Percentiles rank a stretch among this genome's conserved stretches.
Evolutionary conservation across 2,113 vertebrate species (phyloP).

Genomic region (Tilapia sparmanii): DNA sequence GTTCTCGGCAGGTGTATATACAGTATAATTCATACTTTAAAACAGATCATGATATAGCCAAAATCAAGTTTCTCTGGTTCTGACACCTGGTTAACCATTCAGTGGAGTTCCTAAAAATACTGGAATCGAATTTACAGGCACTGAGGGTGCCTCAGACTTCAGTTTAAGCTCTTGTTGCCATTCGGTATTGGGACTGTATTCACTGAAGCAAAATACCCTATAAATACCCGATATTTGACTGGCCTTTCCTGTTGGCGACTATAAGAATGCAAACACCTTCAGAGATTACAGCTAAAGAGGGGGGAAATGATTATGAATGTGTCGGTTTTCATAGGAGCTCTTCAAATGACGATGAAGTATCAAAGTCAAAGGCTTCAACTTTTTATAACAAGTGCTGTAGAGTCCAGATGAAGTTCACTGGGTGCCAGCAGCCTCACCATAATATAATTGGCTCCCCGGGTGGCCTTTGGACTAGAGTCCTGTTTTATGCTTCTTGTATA

Average conservation of each 20-base stretch:
- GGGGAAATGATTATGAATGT: not conserved
- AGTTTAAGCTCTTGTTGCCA: not conserved
- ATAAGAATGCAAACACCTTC: not conserved
- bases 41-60: not conserved
- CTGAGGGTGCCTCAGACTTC: not conserved
- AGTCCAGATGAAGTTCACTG: not conserved
- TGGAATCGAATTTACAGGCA: no score
- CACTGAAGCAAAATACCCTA: not conserved
- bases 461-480: not conserved
- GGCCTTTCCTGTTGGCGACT: not conserved
- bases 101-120: not conserved
- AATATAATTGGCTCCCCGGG: not conserved
- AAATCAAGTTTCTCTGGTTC: not conserved
- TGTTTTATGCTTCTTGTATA: not conserved
- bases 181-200: not conserved
- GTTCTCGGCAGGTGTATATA: no score
- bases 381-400: not conserved
- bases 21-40: no score
- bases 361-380: not conserved
- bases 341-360: not conserved
- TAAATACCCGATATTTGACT: no score
- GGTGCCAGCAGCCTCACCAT: not conserved
- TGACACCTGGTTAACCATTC: not conserved
- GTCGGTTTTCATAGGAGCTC: no score
- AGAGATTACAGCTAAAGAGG: not conserved